Evolutionary conservation across 2,888 invertebrate genomes (phyloP).

Genomic region (Papilio gigon): DNA sequence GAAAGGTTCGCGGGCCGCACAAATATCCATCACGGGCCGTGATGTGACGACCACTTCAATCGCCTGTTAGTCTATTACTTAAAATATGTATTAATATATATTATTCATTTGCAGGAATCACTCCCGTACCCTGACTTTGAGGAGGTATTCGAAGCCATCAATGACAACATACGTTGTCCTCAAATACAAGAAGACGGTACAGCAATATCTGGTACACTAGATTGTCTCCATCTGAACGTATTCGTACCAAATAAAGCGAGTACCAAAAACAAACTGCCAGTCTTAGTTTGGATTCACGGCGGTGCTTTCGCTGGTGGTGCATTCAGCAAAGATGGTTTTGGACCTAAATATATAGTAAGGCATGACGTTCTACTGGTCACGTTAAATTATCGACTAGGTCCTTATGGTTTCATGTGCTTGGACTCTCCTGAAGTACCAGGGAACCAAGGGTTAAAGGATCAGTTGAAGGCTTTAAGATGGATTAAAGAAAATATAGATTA

Average conservation of each 20-base stretch:
- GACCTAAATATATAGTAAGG: conserved; percentile 57
- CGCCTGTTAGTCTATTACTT: too few relatives aligned
- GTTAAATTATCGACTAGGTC: conserved; percentile 64
- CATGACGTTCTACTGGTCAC: conserved; percentile 63
- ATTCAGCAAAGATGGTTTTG: conserved; percentile 51
- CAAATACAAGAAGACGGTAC: conserved; percentile 55
- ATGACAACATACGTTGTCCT: conserved; percentile 60
- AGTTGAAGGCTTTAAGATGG: conserved; percentile 61
- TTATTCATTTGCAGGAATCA: conserved; percentile 53
- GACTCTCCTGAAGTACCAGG: conserved; percentile 59
- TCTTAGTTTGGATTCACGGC: conserved; percentile 63
- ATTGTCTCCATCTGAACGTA: conserved; percentile 63
- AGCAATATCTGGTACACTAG: conserved; percentile 53
- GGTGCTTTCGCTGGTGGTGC: conserved; percentile 57
- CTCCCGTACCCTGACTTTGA: conserved; percentile 54
- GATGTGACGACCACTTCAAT: too few relatives aligned
- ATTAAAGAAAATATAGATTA: conserved; percentile 60
- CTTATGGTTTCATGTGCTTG: conserved; percentile 67
- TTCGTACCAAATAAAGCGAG: conserved; percentile 59
- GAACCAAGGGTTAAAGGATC: conserved; percentile 68
- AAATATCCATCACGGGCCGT: too few relatives aligned
- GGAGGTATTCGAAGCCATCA: conserved; percentile 57
- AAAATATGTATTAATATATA: too few relatives aligned
- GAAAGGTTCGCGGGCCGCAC: too few relatives aligned
- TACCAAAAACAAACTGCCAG: conserved; percentile 54